Base-by-base conservation (phyloP, 2,797 vertebrate species). In the Amniataba percoides region DNA sequence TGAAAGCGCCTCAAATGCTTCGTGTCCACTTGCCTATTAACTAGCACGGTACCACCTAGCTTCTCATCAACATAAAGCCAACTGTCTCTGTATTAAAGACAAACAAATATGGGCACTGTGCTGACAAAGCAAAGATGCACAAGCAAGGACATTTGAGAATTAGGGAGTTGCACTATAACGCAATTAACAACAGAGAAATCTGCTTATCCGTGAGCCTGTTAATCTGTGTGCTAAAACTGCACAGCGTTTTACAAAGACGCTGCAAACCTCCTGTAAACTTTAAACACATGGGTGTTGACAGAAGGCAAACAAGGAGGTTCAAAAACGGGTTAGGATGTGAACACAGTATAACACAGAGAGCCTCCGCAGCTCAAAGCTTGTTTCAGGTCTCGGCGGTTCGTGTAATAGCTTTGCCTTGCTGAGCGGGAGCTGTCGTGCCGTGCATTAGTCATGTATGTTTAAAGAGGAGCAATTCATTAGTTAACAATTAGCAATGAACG, bases 21-120 rank as follows among this genome's bases (percentile, higher is more conserved):
- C 74, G 63, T 61, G 39, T 87, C 52, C 49, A 58, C 73, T 63
- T 72, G 86, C 81, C 88, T 88, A 80, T 52, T 36, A 88, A 86
- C 73, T n/a, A 81, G 10, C 46, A 7, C 0, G 4, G 5, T 31
- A 60, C 48, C n/a, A 70, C 58, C 72, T 34, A 21, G n/a, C 25
- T 67, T 36, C 58, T 55, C 1, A 80, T 86, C 81, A 61, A 53
- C 45, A 71, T 71, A 34, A 12, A 12, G 76, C 36, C 71, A 65
- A 72, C 31, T 68, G 21, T 19, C 49, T 27, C 5, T 18, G 62
- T 7, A 45, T 66, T 63, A 46, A 73, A 52, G 7, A 70, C 70
- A 52, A 70, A 72, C 14, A 65, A 77, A 58, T 45, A 34, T 43
- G 18, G 40, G 7, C 7, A 42, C 39, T 15, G 57, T 21, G 27